Evolutionary conservation across 1,140 invertebrate genomes (phyloP).

Genomic region (Brachionus rotundiformis): DNA sequence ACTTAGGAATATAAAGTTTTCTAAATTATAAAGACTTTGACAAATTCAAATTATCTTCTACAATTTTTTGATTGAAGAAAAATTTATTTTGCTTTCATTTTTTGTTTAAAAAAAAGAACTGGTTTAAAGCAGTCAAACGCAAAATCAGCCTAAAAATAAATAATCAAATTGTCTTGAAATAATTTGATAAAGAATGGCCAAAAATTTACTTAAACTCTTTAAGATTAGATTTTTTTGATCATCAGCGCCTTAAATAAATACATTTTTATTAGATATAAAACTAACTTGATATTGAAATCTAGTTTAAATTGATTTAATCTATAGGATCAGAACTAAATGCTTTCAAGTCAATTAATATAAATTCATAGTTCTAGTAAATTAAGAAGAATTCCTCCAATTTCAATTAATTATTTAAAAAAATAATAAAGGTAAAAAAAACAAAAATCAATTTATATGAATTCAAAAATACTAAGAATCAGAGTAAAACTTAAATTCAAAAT

Average conservation of each 20-base stretch:
- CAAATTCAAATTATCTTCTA: neutral
- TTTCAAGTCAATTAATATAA: neutral
- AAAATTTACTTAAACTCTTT: neutral
- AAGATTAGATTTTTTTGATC: conserved; percentile 4
- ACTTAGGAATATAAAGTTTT: too few relatives aligned
- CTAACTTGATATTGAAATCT: neutral
- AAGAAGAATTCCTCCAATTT: conserved; percentile 1
- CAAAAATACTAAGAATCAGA: neutral
- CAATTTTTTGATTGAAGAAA: neutral
- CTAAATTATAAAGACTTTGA: neutral
- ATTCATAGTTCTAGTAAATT: neutral
- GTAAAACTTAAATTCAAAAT: neutral
- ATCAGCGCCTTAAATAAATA: neutral
- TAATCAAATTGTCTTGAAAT: neutral
- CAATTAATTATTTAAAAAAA: neutral
- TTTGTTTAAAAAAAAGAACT: neutral
- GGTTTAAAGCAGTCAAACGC: neutral
- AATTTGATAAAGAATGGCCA: neutral
- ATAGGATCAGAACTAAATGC: neutral
- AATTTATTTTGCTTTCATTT: too few relatives aligned
- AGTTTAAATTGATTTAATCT: neutral
- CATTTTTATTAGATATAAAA: neutral
- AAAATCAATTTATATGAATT: neutral
- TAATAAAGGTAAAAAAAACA: neutral
- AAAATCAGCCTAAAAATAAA: neutral